Percentiles rank a stretch among this genome's conserved stretches.
These are phyloP conservation scores for Clivina fossor DNA, from an alignment of 2,888 invertebrate genomes.

Conservation along the genomic window DNA sequence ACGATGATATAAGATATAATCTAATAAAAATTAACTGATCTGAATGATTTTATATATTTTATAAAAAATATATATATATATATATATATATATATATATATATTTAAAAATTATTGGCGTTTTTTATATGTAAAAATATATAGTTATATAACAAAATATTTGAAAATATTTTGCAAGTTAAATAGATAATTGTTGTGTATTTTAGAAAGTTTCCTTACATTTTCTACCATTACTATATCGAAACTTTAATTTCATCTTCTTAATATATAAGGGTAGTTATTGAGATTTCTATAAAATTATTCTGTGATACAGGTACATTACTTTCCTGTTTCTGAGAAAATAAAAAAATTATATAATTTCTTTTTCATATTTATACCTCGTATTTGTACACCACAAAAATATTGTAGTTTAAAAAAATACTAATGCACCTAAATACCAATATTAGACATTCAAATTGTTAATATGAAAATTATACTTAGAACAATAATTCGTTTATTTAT, in stretches of 20 bases:
- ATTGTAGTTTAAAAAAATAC: constrained; percentile 1
- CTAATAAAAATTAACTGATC: too few species aligned
- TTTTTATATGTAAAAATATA: neutral
- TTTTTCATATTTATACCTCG: neutral
- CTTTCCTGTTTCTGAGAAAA: neutral
- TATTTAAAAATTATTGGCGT: neutral
- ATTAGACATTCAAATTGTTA: constrained; percentile 13
- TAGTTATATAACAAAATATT: too few species aligned
- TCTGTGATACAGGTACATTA: constrained; percentile 27
- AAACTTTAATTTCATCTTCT: too few species aligned
- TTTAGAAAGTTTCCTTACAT: too few species aligned
- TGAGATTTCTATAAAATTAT: constrained; percentile 27
- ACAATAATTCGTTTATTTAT: neutral
- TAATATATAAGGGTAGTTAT: constrained; percentile 22
- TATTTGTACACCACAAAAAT: constrained; percentile 9
- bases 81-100: neutral
- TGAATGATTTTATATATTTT: too few species aligned
- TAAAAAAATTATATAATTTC: neutral
- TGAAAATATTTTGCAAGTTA: too few species aligned
- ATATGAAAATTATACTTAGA: neutral
- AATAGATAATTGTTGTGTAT: too few species aligned
- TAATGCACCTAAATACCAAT: constrained; percentile 22
- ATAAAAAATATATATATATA: neutral
- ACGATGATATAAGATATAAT: too few species aligned
- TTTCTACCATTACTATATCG: neutral